Evolutionary conservation across 2,113 vertebrate species (phyloP), one percentile per base, ranked within the genome.

Genomic region (Chitala chitala): DNA sequence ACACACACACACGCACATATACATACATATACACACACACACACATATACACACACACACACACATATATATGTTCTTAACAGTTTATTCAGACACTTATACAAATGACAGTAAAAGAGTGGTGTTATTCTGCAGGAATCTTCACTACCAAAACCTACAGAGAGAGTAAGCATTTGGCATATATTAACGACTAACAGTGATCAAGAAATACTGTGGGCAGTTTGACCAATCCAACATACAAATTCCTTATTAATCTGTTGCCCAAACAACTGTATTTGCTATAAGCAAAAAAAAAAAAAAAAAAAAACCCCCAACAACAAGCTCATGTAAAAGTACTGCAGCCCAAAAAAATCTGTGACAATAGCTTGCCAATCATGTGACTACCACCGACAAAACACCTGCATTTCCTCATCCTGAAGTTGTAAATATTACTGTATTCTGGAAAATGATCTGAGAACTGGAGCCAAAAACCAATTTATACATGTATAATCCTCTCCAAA

Each of bases 11-110:
- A n/a, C n/a, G n/a, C n/a, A n/a, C n/a, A n/a, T n/a, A n/a, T n/a
- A n/a, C n/a, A n/a, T n/a, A n/a, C n/a, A n/a, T n/a, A n/a, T n/a
- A n/a, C n/a, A n/a, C n/a, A n/a, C n/a, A n/a, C 13, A 5, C 15
- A 17, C 36, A 31, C 33, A 61, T n/a, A 61, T 38, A 61, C 17
- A 3, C 15, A 61, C 31, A 36, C 38, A 20, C 31, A 58, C 29
- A 42, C 5, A 40, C 36, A 55, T 40, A 59, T 31, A 40, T 24
- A 72, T 46, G 36, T 74, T 64, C 31, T 36, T 6, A 74, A 74
- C 24, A 64, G n/a, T 66, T 42, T 66, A 65, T 66, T 74, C 5
- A 72, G 1, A 58, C 71, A 44, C 38, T 48, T 42, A 29, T 61
- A 54, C 24, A 44, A 44, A 46, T 24, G 12, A 48, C 12, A 15